Evolutionary conservation across 2,888 invertebrate species (phyloP).

Genomic region (Diabrotica balteata): DNA sequence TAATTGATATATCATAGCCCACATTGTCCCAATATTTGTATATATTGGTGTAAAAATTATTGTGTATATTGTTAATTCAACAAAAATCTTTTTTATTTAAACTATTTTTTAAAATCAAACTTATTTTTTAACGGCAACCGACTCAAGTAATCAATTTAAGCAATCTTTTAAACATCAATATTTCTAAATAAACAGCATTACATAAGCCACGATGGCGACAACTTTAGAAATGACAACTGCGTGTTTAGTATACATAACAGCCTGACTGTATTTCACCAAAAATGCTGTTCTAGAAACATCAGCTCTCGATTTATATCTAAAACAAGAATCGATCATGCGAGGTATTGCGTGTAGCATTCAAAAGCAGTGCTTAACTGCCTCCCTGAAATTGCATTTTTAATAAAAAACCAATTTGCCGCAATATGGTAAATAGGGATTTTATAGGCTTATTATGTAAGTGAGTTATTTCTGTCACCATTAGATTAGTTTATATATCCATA

Average conservation of each 20-base stretch:
- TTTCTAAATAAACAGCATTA: no score
- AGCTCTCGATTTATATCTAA: slow-evolving; percentile 26
- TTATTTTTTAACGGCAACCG: no score
- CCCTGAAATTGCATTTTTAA: slow-evolving; percentile 32
- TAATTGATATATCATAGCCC: no score
- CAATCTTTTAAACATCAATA: no score
- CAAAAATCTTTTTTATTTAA: no score
- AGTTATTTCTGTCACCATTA: slow-evolving; percentile 25
- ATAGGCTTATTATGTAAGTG: slow-evolving; percentile 24
- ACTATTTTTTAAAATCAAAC: no score
- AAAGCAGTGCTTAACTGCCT: slow-evolving; percentile 31
- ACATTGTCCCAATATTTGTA: no score
- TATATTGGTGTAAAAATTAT: no score
- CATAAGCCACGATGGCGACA: no score
- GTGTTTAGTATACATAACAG: background rate
- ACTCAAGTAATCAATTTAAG: no score
- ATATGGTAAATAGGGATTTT: slow-evolving; percentile 27
- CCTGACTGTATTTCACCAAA: background rate
- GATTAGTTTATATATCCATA: slow-evolving; percentile 12
- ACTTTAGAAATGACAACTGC: background rate
- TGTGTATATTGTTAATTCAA: no score
- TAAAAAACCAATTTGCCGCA: slow-evolving; percentile 31
- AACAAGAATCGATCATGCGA: slow-evolving; percentile 30
- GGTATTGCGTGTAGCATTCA: slow-evolving; percentile 31
- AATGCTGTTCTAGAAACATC: slow-evolving; percentile 24